Conservation (phyloP, 2,113 vertebrate genomes). For the Toxostoma redivivum region DNA sequence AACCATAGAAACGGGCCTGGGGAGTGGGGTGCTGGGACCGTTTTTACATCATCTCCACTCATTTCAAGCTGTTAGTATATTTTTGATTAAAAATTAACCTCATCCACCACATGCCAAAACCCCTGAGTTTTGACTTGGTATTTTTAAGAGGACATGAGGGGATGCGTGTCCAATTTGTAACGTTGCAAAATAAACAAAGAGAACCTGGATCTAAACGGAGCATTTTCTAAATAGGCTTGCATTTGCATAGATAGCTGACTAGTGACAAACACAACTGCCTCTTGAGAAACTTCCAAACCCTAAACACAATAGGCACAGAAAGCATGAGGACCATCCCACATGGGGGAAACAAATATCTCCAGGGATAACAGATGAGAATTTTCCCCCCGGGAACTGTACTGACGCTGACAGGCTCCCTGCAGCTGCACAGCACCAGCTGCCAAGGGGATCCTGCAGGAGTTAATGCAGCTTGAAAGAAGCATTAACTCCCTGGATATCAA, state of each 20-base stretch:
- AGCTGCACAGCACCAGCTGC: conserved; percentile 47
- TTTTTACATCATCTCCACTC: neutral
- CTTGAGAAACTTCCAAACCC: neutral
- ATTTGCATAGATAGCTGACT: neutral
- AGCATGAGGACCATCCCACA: neutral
- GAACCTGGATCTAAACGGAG: neutral
- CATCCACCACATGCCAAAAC: neutral
- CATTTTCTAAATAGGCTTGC: neutral
- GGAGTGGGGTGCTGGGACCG: neutral
- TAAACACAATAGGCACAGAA: neutral
- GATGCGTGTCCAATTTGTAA: neutral
- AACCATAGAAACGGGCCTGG: neutral
- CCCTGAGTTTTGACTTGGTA: neutral
- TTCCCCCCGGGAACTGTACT: neutral
- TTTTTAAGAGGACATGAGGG: neutral
- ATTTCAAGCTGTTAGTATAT: neutral
- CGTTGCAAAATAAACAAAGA: neutral
- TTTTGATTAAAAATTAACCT: neutral
- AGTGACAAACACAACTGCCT: neutral
- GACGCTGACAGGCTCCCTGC: neutral
- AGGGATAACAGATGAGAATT: neutral
- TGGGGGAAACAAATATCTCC: neutral
- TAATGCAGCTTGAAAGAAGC: conserved; percentile 32
- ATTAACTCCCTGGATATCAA: neutral
- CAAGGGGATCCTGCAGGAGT: conserved; percentile 9